Base-by-base conservation (phyloP, 2,113 vertebrate species). In the Coryphaenoides rupestris region DNA sequence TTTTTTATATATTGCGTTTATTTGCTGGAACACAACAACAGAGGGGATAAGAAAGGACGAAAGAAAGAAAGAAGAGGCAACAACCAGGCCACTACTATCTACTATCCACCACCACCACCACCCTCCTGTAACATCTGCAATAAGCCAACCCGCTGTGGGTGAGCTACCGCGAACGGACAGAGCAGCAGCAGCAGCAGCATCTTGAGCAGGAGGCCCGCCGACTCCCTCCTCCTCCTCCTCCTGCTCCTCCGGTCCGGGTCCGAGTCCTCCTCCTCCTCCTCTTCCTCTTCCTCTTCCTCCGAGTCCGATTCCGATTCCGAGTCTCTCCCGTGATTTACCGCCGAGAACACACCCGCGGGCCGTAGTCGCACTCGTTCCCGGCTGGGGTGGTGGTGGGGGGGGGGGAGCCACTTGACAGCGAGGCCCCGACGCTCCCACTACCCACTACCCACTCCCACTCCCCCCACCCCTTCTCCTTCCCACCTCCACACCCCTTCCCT, bases 371-470 rank as follows among this genome's bases (percentile, higher is more conserved):
- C 65, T 72, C 71, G 68, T 46, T 82, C 74, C 76, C 84, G 83
- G 87, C 74, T 68, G 71, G 82, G n/a, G n/a, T n/a, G n/a, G n/a
- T n/a, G n/a, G n/a, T n/a, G n/a, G n/a, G n/a, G n/a, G n/a, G n/a
- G n/a, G 69, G 86, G 87, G 33, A 40, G 82, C 84, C 80, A 89
- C 83, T 88, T 86, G 79, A 89, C 83, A 84, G 81, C 90, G 88
- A 90, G 88, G 81, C 86, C 86, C n/a, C 81, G 76, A 74, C 70
- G 71, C 60, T 62, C 61, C 78, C 74, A n/a, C n/a, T n/a, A n/a
- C n/a, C n/a, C n/a, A n/a, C n/a, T n/a, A n/a, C n/a, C n/a, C n/a
- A n/a, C n/a, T n/a, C n/a, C n/a, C n/a, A n/a, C 73, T 55, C 58
- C 57, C 81, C 82, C 74, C 9, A 78, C 53, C 68, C 54, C 66